Conservation (phyloP, 2,113 vertebrate genomes). For the Pseudorasbora parva region DNA sequence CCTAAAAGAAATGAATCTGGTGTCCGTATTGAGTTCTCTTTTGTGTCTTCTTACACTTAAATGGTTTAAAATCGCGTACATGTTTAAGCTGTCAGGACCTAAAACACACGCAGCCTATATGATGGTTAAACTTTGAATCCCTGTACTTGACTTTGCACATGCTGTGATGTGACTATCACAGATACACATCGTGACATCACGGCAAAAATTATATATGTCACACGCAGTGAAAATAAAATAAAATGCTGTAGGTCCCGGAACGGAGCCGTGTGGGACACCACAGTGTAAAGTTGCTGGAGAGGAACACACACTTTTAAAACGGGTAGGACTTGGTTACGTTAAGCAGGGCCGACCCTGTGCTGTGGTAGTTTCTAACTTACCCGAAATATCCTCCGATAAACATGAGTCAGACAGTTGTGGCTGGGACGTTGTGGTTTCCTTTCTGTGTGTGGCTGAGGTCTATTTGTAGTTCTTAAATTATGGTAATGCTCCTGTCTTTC, state of each 20-base stretch:
- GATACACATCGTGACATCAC: too few species aligned
- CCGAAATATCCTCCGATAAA: neutral
- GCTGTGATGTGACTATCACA: too few species aligned
- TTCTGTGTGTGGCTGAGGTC: constrained; percentile 4
- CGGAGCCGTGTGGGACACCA: neutral
- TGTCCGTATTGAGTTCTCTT: too few species aligned
- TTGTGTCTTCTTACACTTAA: too few species aligned
- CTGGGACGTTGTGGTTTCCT: neutral
- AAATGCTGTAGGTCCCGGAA: neutral
- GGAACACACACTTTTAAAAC: neutral
- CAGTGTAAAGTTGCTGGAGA: neutral
- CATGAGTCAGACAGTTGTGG: neutral
- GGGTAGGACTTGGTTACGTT: too few species aligned
- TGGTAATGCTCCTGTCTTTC: constrained; percentile 6
- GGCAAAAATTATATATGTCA: too few species aligned
- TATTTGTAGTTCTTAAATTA: constrained; percentile 19
- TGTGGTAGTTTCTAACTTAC: neutral
- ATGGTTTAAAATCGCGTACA: too few species aligned
- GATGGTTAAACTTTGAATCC: too few species aligned
- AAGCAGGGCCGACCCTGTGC: neutral
- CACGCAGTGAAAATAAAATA: neutral
- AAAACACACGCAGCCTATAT: too few species aligned
- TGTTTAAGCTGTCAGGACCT: too few species aligned
- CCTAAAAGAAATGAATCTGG: too few species aligned
- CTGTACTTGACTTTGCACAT: too few species aligned